These are phyloP conservation scores for Ephestia elutella DNA, from an alignment of 1,140 invertebrate genomes.

Conservation along the genomic window DNA sequence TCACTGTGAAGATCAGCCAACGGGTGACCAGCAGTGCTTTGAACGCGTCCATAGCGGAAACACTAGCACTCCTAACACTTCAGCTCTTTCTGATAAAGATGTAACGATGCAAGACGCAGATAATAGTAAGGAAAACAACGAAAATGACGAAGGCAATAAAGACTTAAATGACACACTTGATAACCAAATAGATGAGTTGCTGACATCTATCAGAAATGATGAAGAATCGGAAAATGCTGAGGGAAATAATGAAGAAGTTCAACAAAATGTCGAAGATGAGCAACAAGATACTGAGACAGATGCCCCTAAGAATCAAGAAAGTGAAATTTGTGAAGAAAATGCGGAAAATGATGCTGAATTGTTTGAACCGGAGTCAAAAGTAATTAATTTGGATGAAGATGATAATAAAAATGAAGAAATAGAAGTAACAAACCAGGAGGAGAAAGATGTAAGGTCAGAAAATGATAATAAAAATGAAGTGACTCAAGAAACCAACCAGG, in stretches of 20 bases:
- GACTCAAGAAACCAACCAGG: neutral
- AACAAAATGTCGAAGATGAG: no score
- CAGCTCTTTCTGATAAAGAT: neutral
- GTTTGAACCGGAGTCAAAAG: neutral
- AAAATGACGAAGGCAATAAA: no score
- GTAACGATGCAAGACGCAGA: neutral
- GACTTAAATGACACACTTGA: conserved; percentile 19
- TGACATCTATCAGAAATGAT: conserved; percentile 33
- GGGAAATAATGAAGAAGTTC: neutral
- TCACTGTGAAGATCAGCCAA: conserved; percentile 23
- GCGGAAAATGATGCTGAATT: neutral
- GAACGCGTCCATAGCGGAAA: neutral
- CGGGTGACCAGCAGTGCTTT: neutral
- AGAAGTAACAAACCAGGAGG: no score
- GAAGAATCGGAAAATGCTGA: conserved; percentile 19
- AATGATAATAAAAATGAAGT: neutral
- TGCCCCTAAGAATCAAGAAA: conserved; percentile 8
- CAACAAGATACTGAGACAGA: neutral
- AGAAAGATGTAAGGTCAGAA: no score
- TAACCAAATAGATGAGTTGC: conserved; percentile 39
- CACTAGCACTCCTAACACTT: neutral
- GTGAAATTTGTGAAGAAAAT: neutral
- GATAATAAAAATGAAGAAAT: no score
- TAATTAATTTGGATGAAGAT: conserved; percentile 2
- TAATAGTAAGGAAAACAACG: neutral